Evolutionary conservation across 2,888 invertebrate species (phyloP).

Genomic region (Lepidocyrtoides sp.): DNA sequence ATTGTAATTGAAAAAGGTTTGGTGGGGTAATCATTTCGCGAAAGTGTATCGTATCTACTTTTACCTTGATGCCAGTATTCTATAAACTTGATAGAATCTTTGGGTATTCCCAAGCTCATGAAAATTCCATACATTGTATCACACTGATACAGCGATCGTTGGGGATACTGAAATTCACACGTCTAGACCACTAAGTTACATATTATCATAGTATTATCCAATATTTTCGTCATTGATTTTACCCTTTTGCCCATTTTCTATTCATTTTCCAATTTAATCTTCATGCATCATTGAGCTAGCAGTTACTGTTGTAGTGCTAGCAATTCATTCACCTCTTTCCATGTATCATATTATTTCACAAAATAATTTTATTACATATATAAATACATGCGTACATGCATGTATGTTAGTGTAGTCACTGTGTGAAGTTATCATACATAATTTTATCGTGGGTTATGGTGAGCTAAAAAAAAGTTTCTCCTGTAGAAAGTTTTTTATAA

Average conservation of each 20-base stretch:
- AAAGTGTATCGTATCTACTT: constrained; percentile 1
- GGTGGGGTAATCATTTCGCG: constrained; percentile 51
- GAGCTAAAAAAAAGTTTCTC: background rate
- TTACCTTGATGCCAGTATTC: background rate
- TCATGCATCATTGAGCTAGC: constrained; percentile 55
- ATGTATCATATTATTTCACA: background rate
- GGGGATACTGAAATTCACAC: background rate
- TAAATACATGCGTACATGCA: too few relatives aligned
- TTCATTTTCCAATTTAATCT: constrained; percentile 64
- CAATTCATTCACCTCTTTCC: background rate
- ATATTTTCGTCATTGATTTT: constrained; percentile 46
- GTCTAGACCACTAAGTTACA: background rate
- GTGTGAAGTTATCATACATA: background rate
- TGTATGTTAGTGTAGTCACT: too few relatives aligned
- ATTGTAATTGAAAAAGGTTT: constrained; percentile 65
- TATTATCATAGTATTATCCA: constrained; percentile 21
- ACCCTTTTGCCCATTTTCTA: constrained; percentile 46
- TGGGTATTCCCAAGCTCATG: background rate
- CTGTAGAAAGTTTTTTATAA: too few relatives aligned
- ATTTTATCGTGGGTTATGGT: background rate
- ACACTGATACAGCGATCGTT: background rate
- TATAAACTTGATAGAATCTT: constrained; percentile 13
- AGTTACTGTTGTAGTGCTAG: background rate
- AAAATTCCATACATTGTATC: background rate
- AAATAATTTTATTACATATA: background rate